Evolutionary conservation across 2,888 invertebrate species (phyloP).

Genomic region (Geotrupes spiniger): DNA sequence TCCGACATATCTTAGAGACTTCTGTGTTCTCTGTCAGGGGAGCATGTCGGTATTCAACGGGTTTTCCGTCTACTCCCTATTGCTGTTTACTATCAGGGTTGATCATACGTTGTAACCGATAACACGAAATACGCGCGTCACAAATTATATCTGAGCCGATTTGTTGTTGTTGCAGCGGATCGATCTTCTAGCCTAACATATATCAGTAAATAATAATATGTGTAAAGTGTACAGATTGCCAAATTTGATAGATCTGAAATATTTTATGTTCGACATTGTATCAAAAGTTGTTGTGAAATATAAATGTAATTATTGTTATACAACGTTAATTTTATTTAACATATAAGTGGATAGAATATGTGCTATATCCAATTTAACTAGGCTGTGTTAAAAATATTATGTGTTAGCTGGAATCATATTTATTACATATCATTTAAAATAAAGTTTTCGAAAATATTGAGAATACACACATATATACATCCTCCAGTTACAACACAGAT

Average conservation of each 20-base stretch:
- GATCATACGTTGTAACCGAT: constrained; percentile 1
- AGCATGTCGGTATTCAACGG: constrained; percentile 7
- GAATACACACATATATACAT: too few species aligned
- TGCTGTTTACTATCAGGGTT: constrained; percentile 7
- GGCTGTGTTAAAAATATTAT: too few species aligned
- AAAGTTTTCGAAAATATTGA: too few species aligned
- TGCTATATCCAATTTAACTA: too few species aligned
- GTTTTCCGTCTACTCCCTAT: constrained; percentile 6
- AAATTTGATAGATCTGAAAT: constrained; percentile 9
- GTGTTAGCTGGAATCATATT: too few species aligned
- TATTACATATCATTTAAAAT: too few species aligned
- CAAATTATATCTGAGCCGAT: neutral
- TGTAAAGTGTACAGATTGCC: constrained; percentile 11
- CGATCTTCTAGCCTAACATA: constrained; percentile 7
- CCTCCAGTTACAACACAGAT: too few species aligned
- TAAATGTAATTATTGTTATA: constrained; percentile 12
- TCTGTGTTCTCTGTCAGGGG: constrained; percentile 1
- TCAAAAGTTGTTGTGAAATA: neutral
- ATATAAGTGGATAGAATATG: too few species aligned
- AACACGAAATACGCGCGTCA: neutral
- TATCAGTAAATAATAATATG: constrained; percentile 4
- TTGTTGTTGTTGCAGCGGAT: constrained; percentile 4
- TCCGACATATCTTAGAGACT: constrained; percentile 13
- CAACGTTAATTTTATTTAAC: constrained; percentile 2
- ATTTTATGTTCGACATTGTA: constrained; percentile 10